phyloP scores from a whole-genome alignment of 1,140 invertebrate species.

The Frieseomelitta varia region DNA sequence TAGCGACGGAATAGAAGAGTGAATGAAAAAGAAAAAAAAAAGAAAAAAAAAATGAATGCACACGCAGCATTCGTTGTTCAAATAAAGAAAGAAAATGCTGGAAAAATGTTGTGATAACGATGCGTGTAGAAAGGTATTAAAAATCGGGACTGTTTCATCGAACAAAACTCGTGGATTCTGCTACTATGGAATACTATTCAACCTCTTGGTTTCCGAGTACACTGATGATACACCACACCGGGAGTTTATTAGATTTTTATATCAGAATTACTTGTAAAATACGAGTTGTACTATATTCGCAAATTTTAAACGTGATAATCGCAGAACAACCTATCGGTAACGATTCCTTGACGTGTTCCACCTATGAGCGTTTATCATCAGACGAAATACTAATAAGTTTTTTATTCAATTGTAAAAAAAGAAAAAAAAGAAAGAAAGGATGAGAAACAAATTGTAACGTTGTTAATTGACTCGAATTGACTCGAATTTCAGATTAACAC shows the following conservation, averaged over 20 bases:
- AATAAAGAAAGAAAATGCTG: background rate
- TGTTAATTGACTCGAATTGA: slow-evolving; percentile 4
- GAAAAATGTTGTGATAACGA: slow-evolving; percentile 36
- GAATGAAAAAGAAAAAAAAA: background rate
- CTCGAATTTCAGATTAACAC: background rate
- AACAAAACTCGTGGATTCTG: background rate
- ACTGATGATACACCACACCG: slow-evolving; percentile 30
- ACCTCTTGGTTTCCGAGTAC: slow-evolving; percentile 23
- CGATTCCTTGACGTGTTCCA: background rate
- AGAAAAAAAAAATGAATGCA: background rate
- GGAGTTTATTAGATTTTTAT: slow-evolving; percentile 63
- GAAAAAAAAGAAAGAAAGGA: background rate
- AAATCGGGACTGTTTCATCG: slow-evolving; percentile 16
- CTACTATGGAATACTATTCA: background rate
- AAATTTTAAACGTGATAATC: slow-evolving; percentile 41
- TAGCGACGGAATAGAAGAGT: slow-evolving; percentile 73
- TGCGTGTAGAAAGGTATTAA: slow-evolving; percentile 1
- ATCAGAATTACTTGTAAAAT: slow-evolving; percentile 58
- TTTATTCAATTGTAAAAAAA: background rate
- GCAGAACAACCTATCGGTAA: background rate
- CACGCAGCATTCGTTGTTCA: background rate
- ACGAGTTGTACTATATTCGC: slow-evolving; percentile 55
- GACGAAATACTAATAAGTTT: background rate
- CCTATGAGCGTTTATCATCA: background rate
- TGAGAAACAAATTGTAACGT: background rate